Percentiles rank a stretch among this genome's conserved stretches.
These are phyloP conservation scores for Nesospiza acunhae DNA, from an alignment of 2,113 vertebrate genomes.

Conservation along the genomic window DNA sequence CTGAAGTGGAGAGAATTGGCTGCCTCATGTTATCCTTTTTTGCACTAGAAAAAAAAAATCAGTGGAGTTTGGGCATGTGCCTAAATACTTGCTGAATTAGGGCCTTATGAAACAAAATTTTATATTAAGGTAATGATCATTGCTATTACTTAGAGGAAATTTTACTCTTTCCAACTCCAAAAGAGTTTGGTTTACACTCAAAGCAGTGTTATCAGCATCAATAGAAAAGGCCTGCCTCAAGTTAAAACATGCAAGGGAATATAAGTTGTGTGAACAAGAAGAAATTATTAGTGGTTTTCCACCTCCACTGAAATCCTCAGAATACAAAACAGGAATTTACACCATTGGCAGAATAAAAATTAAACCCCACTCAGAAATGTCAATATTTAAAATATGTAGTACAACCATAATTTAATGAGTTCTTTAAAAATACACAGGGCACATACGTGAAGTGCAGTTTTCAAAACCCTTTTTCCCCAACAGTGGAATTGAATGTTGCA, in stretches of 20 bases:
- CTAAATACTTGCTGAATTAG: neutral
- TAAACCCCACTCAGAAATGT: conserved; percentile 61
- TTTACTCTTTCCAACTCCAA: neutral
- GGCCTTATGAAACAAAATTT: conserved; percentile 3
- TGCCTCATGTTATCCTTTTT: neutral
- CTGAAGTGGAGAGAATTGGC: neutral
- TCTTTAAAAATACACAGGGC: conserved; percentile 9
- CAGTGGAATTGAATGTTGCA: neutral
- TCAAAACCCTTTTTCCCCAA: neutral
- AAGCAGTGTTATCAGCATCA: neutral
- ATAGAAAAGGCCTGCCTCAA: neutral
- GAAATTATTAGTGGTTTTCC: conserved; percentile 62
- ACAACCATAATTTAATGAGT: conserved; percentile 38
- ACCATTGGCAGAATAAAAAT: conserved; percentile 55
- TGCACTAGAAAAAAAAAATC: neutral
- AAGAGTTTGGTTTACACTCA: neutral
- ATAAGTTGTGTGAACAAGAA: conserved; percentile 8
- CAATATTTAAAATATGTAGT: conserved; percentile 48
- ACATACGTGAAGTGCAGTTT: neutral
- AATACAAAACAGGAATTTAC: conserved; percentile 57
- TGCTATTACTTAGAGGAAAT: neutral
- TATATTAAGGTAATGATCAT: neutral
- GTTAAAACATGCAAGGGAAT: conserved; percentile 20
- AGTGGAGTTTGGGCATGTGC: neutral
- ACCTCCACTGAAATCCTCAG: conserved; percentile 42